Evolutionary conservation across 2,888 invertebrate genomes (phyloP).

Genomic region (Drosophila sordidula): DNA sequence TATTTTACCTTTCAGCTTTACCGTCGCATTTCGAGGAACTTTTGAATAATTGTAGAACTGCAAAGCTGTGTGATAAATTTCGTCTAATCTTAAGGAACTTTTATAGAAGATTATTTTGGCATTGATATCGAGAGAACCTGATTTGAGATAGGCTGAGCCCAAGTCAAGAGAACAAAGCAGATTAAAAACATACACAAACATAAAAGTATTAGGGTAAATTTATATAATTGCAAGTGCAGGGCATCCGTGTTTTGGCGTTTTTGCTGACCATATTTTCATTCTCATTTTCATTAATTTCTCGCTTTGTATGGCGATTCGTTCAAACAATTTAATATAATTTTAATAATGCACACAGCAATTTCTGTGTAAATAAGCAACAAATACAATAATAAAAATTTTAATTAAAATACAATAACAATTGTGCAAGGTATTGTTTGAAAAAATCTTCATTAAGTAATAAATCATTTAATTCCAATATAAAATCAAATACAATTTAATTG

Average conservation of each 20-base stretch:
- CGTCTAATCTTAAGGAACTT: no score
- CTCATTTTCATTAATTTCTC: slow-evolving; percentile 2
- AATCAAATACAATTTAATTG: slow-evolving; percentile 62
- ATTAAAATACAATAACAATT: slow-evolving; percentile 64
- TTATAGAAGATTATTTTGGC: no score
- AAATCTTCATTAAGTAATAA: slow-evolving; percentile 48
- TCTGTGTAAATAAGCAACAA: slow-evolving; percentile 43
- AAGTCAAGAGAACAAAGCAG: no score
- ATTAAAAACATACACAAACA: no score
- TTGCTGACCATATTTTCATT: not conserved
- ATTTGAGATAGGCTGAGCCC: no score
- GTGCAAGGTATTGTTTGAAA: slow-evolving; percentile 2
- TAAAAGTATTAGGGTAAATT: no score
- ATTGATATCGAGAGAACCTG: no score
- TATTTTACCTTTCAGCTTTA: slow-evolving; percentile 2
- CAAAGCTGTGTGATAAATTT: not conserved
- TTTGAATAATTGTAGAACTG: not conserved
- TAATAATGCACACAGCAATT: slow-evolving; percentile 40
- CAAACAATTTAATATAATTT: slow-evolving; percentile 33
- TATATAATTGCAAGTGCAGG: not conserved
- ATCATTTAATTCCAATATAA: slow-evolving; percentile 55
- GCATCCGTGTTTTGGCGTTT: not conserved
- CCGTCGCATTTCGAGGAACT: not conserved
- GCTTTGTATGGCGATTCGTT: slow-evolving; percentile 6
- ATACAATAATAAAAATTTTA: slow-evolving; percentile 64